Base-by-base conservation (phyloP, 1,140 invertebrate species). In the Episyrphus balteatus region DNA sequence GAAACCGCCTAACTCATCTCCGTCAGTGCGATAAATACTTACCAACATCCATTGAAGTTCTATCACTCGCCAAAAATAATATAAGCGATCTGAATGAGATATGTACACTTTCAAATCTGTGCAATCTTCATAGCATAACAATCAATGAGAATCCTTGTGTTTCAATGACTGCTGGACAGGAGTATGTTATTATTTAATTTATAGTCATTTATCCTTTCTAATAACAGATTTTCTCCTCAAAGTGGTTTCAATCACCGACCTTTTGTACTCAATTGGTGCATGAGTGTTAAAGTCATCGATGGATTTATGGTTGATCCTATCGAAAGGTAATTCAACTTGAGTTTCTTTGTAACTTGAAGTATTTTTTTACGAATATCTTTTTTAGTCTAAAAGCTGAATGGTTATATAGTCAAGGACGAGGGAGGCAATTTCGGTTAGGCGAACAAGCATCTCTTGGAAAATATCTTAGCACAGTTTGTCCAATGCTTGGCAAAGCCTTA, bases 231-330 rank as follows among this genome's bases (percentile, higher is more conserved):
- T n/a, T n/a, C 0, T 41, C 7, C 6, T 59, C 62, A 42, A 73
- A 89, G 86, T 69, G 82, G 83, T 31, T 92, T 92, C 73, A 88
- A 93, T 68, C 91, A 92, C 71, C 79, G 91, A 51, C 90, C 91
- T 37, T 94, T 89, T 75, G 76, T 93, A 49, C 79, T 93, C 46
- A 94, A 93, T 71, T 94, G 91, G 90, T 88, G 88, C 69, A 80
- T 89, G 75, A 84, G 79, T 63, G 76, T 94, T 3, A 84, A 86
- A 67, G 78, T 84, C 13, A 82, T 95, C 38, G 92, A 95, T 73
- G 90, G 88, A 34, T 89, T 83, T 70, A 78, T 84, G 44, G 85
- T 94, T 42, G 84, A 86, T 67, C 84, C 89, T 39, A 85, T 92
- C 57, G 91, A 95, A 77, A 66, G 52, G 49, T 87, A 84, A 86